Conservation (phyloP, 1,140 invertebrate species). For the Drosophila nebulosa region DNA sequence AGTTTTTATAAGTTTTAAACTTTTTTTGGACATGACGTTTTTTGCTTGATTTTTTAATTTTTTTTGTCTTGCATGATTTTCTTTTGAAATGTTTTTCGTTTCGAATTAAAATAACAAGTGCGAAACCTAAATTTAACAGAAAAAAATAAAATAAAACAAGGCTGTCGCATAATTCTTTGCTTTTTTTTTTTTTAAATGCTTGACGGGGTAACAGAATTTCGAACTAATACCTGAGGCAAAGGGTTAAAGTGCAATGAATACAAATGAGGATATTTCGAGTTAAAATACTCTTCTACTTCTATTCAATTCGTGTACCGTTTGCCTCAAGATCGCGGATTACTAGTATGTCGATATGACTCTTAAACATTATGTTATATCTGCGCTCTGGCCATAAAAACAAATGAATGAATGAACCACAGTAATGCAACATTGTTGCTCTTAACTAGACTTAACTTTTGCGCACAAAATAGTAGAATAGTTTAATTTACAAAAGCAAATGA, state of each 20-base stretch:
- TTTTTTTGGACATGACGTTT: constrained; percentile 62
- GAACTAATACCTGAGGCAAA: background rate
- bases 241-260: constrained; percentile 1
- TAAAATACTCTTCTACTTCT: background rate
- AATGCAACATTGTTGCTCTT: constrained; percentile 31
- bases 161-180: background rate
- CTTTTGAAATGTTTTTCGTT: constrained; percentile 26
- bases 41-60: constrained; percentile 40
- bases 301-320: constrained; percentile 43
- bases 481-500: constrained; percentile 53
- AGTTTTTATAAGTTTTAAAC: constrained; percentile 65
- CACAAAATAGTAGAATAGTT: constrained; percentile 15
- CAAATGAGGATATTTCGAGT: constrained; percentile 1
- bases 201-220: constrained; percentile 36
- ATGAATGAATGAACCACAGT: constrained; percentile 37
- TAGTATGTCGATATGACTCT: too few species aligned
- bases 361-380: constrained; percentile 26
- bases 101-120: constrained; percentile 71
- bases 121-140: constrained; percentile 52
- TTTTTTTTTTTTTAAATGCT: constrained; percentile 54
- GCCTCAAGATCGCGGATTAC: constrained; percentile 35
- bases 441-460: constrained; percentile 47
- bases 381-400: too few species aligned
- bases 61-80: constrained; percentile 29
- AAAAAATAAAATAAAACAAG: constrained; percentile 18